Evolutionary conservation across 2,797 vertebrate species (phyloP).

Genomic region (Garrulus glandarius): DNA sequence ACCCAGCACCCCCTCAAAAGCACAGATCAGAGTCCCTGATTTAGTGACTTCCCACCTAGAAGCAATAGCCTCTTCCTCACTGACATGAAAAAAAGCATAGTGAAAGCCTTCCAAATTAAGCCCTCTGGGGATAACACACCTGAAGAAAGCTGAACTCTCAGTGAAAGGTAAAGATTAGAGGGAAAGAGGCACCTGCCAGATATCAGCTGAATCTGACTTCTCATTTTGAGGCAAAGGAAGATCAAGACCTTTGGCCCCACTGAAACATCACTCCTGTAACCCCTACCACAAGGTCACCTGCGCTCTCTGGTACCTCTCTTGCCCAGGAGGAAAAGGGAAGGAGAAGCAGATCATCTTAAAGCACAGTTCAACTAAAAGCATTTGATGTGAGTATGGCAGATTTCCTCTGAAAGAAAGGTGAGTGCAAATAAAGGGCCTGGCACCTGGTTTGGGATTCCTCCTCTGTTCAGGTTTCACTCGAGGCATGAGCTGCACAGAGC

Average conservation of each 20-base stretch:
- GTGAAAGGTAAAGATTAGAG: neutral
- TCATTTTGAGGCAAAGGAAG: neutral
- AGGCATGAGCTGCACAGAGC: neutral
- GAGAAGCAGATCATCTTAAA: neutral
- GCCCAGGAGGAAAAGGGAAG: neutral
- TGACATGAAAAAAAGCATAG: neutral
- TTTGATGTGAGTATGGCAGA: neutral
- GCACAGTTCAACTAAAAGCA: neutral
- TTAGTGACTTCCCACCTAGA: neutral
- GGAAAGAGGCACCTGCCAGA: neutral
- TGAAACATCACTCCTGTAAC: neutral
- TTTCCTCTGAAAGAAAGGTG: neutral
- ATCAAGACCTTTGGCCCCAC: neutral
- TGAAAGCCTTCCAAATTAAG: neutral
- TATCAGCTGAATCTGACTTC: neutral
- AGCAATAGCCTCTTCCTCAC: neutral
- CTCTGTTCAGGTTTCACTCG: neutral
- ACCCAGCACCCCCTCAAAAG: neutral
- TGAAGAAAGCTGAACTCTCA: neutral
- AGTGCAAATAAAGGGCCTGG: neutral
- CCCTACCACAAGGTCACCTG: neutral
- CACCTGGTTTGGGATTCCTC: neutral
- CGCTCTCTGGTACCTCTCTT: neutral
- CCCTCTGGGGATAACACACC: neutral
- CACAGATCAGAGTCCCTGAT: neutral